These are phyloP conservation scores for Toxotes chatareus DNA, from an alignment of 2,113 vertebrate species.

Conservation along the genomic window DNA sequence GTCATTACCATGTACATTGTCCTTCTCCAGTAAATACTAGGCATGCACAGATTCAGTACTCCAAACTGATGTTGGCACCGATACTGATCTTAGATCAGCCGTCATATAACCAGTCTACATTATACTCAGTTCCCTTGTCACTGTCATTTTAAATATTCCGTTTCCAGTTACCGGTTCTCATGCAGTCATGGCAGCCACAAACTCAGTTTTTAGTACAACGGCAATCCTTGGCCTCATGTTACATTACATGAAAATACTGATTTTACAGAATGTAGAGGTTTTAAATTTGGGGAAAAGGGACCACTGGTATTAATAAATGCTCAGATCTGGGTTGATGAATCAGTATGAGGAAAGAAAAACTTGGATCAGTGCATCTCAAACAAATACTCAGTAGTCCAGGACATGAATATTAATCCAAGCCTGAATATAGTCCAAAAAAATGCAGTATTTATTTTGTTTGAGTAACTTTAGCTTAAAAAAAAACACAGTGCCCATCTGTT, in stretches of 20 bases:
- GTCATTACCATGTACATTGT: background rate
- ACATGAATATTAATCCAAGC: background rate
- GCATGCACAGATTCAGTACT: background rate
- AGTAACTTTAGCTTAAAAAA: background rate
- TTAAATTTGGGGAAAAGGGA: background rate
- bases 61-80: background rate
- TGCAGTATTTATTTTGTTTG: background rate
- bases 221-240: background rate
- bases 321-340: too few species aligned
- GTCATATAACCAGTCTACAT: background rate
- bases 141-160: background rate
- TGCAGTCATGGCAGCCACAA: background rate
- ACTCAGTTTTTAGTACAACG: too few species aligned
- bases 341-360: too few species aligned
- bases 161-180: background rate
- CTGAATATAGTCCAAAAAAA: background rate
- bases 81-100: background rate
- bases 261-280: background rate
- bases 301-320: background rate
- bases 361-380: background rate
- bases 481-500: background rate
- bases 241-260: background rate
- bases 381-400: background rate
- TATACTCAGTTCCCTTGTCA: background rate
- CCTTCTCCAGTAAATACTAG: background rate